These are phyloP conservation scores for Drosophila triauraria DNA, from an alignment of 1,140 invertebrate genomes.

Conservation along the genomic window DNA sequence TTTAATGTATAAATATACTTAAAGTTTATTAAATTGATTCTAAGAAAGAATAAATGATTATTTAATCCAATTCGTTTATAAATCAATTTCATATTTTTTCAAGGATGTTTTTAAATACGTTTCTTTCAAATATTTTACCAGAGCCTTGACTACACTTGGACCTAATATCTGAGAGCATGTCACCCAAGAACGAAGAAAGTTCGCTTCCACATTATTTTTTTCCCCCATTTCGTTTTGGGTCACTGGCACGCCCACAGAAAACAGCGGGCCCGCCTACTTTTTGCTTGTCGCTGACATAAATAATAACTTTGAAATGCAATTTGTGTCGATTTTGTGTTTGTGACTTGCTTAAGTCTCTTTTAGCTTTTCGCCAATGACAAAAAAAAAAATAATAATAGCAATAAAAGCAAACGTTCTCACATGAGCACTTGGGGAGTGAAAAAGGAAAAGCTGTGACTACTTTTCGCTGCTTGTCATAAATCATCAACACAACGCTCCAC, in stretches of 20 bases:
- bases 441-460: constrained; percentile 32
- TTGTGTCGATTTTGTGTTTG: constrained; percentile 74
- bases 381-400: constrained; percentile 8
- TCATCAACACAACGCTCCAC: constrained; percentile 80
- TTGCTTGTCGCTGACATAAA: constrained; percentile 59
- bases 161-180: background rate
- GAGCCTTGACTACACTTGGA: background rate
- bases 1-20: background rate
- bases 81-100: background rate
- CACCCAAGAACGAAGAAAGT: constrained; percentile 9
- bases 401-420: constrained; percentile 19
- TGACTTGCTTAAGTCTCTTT: constrained; percentile 35
- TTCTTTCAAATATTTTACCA: background rate
- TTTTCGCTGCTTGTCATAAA: constrained; percentile 69
- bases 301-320: constrained; percentile 80
- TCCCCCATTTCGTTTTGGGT: constrained; percentile 20
- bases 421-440: constrained; percentile 19
- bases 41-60: too few relatives aligned
- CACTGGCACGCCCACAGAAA: constrained; percentile 16
- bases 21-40: too few relatives aligned
- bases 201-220: constrained; percentile 16
- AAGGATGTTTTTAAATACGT: fast-evolving
- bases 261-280: constrained; percentile 24
- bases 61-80: background rate
- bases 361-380: constrained; percentile 47